Base-by-base conservation (phyloP, 2,113 vertebrate genomes). In the Macrotis lagotis region DNA sequence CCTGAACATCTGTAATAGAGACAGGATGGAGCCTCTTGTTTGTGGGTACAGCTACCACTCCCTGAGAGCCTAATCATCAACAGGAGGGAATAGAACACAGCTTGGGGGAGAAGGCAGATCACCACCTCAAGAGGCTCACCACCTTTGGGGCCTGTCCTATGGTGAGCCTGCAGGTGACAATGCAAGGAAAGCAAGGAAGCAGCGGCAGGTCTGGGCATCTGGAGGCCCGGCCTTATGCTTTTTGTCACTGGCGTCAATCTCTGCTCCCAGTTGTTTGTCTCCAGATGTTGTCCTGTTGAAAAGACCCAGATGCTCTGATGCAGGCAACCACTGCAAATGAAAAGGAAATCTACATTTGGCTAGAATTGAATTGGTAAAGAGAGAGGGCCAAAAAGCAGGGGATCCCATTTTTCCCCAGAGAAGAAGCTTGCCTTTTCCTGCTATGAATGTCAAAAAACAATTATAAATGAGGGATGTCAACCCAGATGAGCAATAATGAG, bases 301-400 rank as follows among this genome's bases (percentile, higher is more conserved):
- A 26, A 12, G n/a, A 94, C 48, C 22, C 89, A 95, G 88, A 94
- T 48, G 9, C 19, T 0, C 90, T 97, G 93, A 92, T 49, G 52
- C 52, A 92, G 94, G 74, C 6, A 93, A 47, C 48, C 47, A 53
- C 25, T 26, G 26, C 50, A 49, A 26, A 50, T 52, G 89, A 89
- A 93, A 95, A 96, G 19, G 26, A 26, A 88, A 44, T 88, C 16
- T 93, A 37, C 74, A 51, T 48, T 91, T 92, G 31, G 44, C 28
- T 47, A 96, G 52, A 92, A 50, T 96, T 96, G 93, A 50, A 94
- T 74, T 88, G 88, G 88, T 93, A 91, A 96, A 95, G 66, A 52
- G 28, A 52, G 28, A 47, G 91, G 93, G 90, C 66, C 66, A 95
- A 26, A 50, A 83, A 83, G 90, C 9, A 92, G 31, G 19, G 92